phyloP scores from a whole-genome alignment of 2,113 vertebrate species.

The Cryptoleucopteryx plumbea region DNA sequence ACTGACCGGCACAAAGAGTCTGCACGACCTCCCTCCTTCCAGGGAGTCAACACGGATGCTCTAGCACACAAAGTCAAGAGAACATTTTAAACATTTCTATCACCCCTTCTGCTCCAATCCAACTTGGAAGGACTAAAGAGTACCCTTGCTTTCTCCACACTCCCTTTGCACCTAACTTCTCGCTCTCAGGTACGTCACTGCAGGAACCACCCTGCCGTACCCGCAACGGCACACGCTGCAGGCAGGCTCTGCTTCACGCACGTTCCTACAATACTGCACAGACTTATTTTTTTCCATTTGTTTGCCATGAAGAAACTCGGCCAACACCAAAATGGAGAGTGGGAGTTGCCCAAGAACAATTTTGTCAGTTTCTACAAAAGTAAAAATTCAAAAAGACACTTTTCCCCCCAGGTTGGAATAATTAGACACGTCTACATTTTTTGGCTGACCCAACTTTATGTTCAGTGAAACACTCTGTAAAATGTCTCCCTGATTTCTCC shows the following conservation, averaged over 20 bases:
- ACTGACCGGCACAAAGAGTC: not conserved
- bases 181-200: not conserved
- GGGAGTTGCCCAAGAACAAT: not conserved
- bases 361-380: not conserved
- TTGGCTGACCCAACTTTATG: not conserved
- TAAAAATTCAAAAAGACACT: not conserved
- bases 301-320: not conserved
- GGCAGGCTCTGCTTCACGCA: fast-evolving
- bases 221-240: not conserved
- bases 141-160: not conserved
- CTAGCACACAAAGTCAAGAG: not conserved
- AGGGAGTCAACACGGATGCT: fast-evolving
- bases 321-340: not conserved
- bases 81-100: not conserved
- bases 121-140: not conserved
- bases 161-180: not conserved
- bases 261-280: not conserved
- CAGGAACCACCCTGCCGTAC: not conserved
- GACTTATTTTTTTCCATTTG: fast-evolving
- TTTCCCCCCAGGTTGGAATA: not conserved
- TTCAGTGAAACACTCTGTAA: not conserved
- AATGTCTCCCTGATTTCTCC: not conserved
- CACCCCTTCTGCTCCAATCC: not conserved
- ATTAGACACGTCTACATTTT: too few relatives aligned
- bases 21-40: not conserved